Conservation (phyloP, 1,140 invertebrate genomes). For the Neodiprion virginianus region DNA sequence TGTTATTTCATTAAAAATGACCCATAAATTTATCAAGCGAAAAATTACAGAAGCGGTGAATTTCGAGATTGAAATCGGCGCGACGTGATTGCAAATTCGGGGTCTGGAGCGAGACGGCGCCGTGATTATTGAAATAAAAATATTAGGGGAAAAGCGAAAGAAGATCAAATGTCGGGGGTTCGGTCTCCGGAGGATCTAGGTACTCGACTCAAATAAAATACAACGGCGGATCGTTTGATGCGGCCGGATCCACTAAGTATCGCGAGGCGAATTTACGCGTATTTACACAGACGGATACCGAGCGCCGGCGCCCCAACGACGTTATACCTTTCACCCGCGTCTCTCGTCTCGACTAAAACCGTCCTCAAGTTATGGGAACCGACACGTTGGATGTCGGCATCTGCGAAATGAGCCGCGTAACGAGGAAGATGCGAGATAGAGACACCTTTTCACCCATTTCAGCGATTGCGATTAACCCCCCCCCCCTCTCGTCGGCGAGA, state of each 20-base stretch:
- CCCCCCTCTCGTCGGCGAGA: not conserved
- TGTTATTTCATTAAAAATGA: not conserved
- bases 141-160: slow-evolving; percentile 20
- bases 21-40: not conserved
- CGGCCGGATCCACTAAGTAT: slow-evolving; percentile 31
- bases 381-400: not conserved
- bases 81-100: not conserved
- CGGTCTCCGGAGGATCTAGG: not conserved
- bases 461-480: not conserved
- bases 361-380: not conserved
- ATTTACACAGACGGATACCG: slow-evolving; percentile 34
- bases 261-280: slow-evolving; percentile 35
- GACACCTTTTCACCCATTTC: not conserved
- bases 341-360: slow-evolving; percentile 9
- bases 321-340: slow-evolving; percentile 14
- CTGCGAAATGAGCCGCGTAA: not conserved
- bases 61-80: not conserved
- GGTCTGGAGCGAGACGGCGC: slow-evolving; percentile 25
- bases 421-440: not conserved
- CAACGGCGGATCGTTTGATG: slow-evolving; percentile 27
- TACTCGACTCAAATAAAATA: slow-evolving; percentile 8
- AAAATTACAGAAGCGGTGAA: not conserved
- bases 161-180: slow-evolving; percentile 20
- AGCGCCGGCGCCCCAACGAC: slow-evolving; percentile 17
- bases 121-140: slow-evolving; percentile 22